Evolutionary conservation across 2,113 vertebrate species (phyloP).

Genomic region (Orycteropus afer): DNA sequence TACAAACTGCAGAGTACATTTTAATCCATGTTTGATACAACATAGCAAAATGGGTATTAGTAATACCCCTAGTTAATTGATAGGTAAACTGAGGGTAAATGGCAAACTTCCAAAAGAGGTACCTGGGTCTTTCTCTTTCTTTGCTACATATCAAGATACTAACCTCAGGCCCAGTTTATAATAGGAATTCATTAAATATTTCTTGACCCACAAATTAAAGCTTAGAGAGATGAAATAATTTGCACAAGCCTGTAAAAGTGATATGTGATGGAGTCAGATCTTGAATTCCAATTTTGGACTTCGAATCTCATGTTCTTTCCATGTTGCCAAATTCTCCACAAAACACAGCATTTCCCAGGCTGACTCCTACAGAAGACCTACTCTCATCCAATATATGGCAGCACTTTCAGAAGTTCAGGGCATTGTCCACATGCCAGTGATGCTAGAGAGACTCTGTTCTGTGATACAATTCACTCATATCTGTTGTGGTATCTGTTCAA

Average conservation of each 20-base stretch:
- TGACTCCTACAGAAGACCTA: neutral
- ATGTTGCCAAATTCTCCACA: neutral
- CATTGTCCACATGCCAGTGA: neutral
- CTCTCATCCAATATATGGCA: neutral
- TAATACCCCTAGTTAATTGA: neutral
- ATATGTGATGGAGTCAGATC: neutral
- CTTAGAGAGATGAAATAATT: neutral
- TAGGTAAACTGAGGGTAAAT: neutral
- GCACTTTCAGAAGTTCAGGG: neutral
- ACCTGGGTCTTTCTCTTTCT: neutral
- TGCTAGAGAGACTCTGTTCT: neutral
- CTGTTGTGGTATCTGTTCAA: neutral
- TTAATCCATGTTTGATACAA: neutral
- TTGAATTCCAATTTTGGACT: neutral
- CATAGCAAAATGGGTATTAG: neutral
- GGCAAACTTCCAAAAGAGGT: neutral
- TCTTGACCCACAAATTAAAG: neutral
- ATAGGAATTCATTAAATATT: neutral
- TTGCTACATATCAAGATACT: neutral
- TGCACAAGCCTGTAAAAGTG: neutral
- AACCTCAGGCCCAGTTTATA: neutral
- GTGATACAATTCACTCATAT: neutral
- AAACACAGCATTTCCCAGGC: neutral
- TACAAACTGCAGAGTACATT: neutral
- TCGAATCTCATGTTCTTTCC: neutral